A percentile compares a stretch with the other conserved stretches of the same genome.
Conservation (phyloP, 2,113 vertebrate species). For the Nothocercus nigrocapillus region DNA sequence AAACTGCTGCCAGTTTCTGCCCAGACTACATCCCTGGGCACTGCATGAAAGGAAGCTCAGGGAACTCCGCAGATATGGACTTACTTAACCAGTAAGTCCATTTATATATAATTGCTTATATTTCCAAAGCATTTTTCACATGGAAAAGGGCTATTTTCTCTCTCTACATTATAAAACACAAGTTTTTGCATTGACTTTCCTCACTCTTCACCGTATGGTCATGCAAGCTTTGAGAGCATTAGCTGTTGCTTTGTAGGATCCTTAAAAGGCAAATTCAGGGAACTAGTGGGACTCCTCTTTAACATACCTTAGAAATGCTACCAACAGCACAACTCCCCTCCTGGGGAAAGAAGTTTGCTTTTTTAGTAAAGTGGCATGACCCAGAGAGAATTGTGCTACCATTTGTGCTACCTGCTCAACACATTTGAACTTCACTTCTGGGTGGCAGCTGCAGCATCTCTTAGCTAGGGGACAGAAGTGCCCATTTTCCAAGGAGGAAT, state of each 20-base stretch:
- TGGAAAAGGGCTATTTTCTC: background rate
- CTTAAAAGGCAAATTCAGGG: background rate
- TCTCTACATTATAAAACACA: background rate
- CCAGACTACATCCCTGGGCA: accelerated
- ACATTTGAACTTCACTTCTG: background rate
- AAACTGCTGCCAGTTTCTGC: background rate
- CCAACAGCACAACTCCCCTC: background rate
- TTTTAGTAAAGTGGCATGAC: background rate
- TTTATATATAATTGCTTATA: background rate
- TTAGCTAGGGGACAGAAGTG: background rate
- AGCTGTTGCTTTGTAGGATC: background rate
- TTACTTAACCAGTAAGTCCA: background rate
- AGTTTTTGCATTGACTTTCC: background rate
- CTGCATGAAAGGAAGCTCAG: background rate
- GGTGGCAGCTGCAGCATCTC: background rate
- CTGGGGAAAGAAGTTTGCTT: background rate
- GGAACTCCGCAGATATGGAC: background rate
- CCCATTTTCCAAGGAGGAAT: background rate
- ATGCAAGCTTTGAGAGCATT: background rate
- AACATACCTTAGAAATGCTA: background rate
- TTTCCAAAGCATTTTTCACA: background rate
- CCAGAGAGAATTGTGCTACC: background rate
- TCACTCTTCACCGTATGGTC: background rate
- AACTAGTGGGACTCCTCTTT: background rate
- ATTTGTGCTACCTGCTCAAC: background rate